Base-by-base conservation (phyloP, 2,113 vertebrate species). In the Penelope pileata region DNA sequence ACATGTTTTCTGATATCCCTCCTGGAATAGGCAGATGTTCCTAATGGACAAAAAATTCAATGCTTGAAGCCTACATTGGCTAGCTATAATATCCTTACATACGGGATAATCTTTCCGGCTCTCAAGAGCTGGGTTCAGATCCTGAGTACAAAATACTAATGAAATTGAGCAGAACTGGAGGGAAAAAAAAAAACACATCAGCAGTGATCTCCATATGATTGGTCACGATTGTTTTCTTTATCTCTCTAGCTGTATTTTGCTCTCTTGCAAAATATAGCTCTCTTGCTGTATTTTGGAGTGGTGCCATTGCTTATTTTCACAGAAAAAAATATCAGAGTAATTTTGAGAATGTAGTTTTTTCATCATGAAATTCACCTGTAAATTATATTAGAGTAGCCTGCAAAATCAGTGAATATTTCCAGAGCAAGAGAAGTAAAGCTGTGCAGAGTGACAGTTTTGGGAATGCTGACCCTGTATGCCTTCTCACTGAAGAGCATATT, bases 21-120 rank as follows among this genome's bases (percentile, higher is more conserved):
- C 62, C 47, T 92, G 91, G 91, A 96, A 90, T 10, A 94, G 76
- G 86, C 95, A 96, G 94, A 90, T 95, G 95, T 96, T 96, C 92
- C 79, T 96, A 90, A 91, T 75, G 90, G 93, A 83, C 13, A 18
- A 75, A 93, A 96, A 88, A 68, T 40, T 47, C 75, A 56, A 5
- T 82, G 51, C 93, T 90, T 93, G 75, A 47, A 90, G 86, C 42
- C 40, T 32, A 47, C 48, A 38, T 43, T 67, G 51, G 5, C 76
- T 95, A 93, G 78, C 83, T 97, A 73, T 83, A 80, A 80, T 85
- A 85, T 74, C 47, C 16, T 86, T 53, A 60, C 51, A 68, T 64
- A 48, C 24, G 23, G 56, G 91, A 73, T 73, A 77, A 91, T 40
- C 83, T 93, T 91, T 81, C 83, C 12, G 27, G 91, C 34, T 89